phyloP scores from a whole-genome alignment of 2,888 invertebrate species.

The Pyrrhosoma nymphula region DNA sequence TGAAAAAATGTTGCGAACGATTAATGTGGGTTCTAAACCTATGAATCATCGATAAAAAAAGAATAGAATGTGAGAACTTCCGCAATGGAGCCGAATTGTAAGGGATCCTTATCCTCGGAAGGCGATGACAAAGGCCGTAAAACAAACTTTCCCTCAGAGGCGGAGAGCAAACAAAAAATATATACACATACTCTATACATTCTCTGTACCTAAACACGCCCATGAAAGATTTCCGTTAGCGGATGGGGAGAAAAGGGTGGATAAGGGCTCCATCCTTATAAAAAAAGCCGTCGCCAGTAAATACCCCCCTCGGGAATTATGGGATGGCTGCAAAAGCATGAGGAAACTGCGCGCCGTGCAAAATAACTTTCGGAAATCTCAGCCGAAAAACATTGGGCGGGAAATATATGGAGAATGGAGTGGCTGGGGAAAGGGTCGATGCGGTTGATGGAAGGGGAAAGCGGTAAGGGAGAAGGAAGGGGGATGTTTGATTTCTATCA shows the following conservation, averaged over 20 bases:
- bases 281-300: neutral
- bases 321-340: neutral
- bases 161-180: neutral
- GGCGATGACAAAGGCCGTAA: neutral
- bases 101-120: neutral
- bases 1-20: no score
- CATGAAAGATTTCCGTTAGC: neutral
- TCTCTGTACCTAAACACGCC: neutral
- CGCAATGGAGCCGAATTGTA: neutral
- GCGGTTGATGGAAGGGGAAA: neutral
- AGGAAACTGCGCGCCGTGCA: neutral
- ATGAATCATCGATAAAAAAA: neutral
- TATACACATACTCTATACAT: neutral
- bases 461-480: neutral
- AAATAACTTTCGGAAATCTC: slow-evolving; percentile 9
- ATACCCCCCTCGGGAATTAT: neutral
- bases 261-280: neutral
- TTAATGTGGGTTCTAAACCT: neutral
- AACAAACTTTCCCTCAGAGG: neutral
- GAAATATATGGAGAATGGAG: neutral
- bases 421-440: neutral
- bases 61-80: neutral
- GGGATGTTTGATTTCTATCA: neutral
- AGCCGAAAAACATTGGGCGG: neutral
- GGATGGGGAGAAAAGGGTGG: neutral